These are phyloP conservation scores for Podotricha telesiphe DNA, from an alignment of 2,888 invertebrate genomes.

Conservation along the genomic window DNA sequence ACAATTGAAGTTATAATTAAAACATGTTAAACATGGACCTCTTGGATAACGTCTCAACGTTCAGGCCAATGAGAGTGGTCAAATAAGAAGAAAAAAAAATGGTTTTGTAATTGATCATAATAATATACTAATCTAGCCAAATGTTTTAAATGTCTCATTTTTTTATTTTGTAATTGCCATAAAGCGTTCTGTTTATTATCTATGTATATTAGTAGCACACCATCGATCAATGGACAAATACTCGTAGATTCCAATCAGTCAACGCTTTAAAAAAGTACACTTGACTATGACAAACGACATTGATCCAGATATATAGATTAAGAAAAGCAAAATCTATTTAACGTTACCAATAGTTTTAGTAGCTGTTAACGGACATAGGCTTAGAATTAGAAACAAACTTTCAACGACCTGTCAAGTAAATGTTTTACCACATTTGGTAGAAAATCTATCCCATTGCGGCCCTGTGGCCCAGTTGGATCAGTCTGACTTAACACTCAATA, in stretches of 20 bases:
- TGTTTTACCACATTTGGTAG: not conserved
- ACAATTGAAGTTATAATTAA: too few species aligned
- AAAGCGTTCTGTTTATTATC: not conserved
- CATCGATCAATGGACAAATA: conserved; percentile 9
- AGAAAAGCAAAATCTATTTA: not conserved
- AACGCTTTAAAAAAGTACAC: not conserved
- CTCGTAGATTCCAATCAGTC: conserved; percentile 2
- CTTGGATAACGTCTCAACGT: too few species aligned
- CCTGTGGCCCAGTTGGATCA: too few species aligned
- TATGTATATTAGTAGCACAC: not conserved
- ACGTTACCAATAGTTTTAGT: not conserved
- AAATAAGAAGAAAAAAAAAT: too few species aligned
- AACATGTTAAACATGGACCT: too few species aligned
- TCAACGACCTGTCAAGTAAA: not conserved
- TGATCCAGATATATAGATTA: not conserved
- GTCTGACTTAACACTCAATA: too few species aligned
- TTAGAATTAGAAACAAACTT: not conserved
- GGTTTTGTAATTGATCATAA: too few species aligned
- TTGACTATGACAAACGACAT: conserved; percentile 7
- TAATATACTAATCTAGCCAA: too few species aligned
- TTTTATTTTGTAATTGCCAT: not conserved
- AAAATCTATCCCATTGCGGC: too few species aligned
- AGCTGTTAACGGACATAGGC: not conserved
- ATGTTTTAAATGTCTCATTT: not conserved
- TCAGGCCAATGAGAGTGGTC: too few species aligned